Evolutionary conservation across 2,888 invertebrate genomes (phyloP).

Genomic region (Tribolium freemani): DNA sequence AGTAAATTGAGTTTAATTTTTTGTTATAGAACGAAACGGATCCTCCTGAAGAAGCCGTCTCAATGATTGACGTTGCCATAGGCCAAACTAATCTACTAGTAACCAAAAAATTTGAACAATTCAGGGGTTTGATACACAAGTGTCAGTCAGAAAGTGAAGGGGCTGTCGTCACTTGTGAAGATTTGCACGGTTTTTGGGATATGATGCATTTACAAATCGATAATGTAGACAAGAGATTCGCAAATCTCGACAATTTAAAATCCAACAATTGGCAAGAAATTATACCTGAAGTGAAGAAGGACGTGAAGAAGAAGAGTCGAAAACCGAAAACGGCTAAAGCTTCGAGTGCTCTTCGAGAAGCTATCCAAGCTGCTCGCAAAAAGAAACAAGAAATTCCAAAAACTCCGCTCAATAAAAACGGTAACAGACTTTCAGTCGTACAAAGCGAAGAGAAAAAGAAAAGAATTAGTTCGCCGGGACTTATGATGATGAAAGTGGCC

Average conservation of each 20-base stretch:
- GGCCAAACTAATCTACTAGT: conserved; percentile 85
- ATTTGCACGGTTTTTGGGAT: conserved; percentile 91
- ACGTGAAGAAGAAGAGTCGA: conserved; percentile 43
- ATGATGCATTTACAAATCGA: conserved; percentile 84
- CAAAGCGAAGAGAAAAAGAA: conserved; percentile 25
- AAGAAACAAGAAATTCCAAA: conserved; percentile 43
- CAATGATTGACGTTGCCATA: conserved; percentile 77
- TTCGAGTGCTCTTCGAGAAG: conserved; percentile 54
- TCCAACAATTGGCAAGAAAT: conserved; percentile 72
- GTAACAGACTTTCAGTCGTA: conserved; percentile 42
- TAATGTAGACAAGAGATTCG: conserved; percentile 76
- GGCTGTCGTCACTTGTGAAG: conserved; percentile 75
- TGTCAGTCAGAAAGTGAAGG: conserved; percentile 68
- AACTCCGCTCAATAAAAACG: conserved; percentile 31
- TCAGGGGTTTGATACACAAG: conserved; percentile 68
- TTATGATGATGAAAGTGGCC: conserved; percentile 57
- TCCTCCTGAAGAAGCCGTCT: conserved; percentile 71
- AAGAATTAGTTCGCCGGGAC: conserved; percentile 53
- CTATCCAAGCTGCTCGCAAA: conserved; percentile 57
- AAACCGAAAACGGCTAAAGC: conserved; percentile 45
- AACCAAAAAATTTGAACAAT: conserved; percentile 84
- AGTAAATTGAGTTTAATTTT: neutral
- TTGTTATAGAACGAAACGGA: conserved; percentile 47
- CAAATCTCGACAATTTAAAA: conserved; percentile 68
- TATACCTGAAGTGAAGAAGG: conserved; percentile 52